Evolutionary conservation across 2,113 vertebrate genomes (phyloP), one percentile per base, ranked within the genome.

Genomic region (Megalops atlanticus): DNA sequence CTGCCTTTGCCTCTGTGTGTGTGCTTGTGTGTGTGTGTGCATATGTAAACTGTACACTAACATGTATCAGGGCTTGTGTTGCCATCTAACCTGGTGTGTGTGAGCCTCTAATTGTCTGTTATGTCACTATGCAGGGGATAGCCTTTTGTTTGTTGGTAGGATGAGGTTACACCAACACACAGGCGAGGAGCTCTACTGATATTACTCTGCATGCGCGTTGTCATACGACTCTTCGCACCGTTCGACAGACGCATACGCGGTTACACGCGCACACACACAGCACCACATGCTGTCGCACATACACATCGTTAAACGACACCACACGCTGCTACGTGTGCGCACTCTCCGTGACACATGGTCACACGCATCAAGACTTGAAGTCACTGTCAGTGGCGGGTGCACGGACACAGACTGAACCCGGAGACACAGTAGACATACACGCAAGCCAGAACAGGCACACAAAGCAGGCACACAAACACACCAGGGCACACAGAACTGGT

Each of bases 121-220:
- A 82, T 82, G 40, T 87, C 85, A 89, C 75, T 64, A 78, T 77
- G 80, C 45, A n/a, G 84, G 83, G 84, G 85, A 58, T 54, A 36
- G 47, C 68, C 76, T 45, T 81, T 91, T 91, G 89, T 91, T 84
- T 88, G 76, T 76, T 81, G 33, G 72, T 64, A 84, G 68, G 75
- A 80, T 89, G 83, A 77, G 31, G 80, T 86, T 92, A 79, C 52
- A 83, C 71, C 49, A 64, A 78, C 88, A 89, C 31, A 87, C 85
- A 86, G 82, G 76, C 74, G 40, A 27, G 49, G 58, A 33, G 54
- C 82, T 77, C 10, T 27, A n/a, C 21, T 72, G 24, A 80, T 86
- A 77, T 58, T 85, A 82, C 76, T 39, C 76, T 76, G 74, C 68
- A 81, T 3, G 39, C 52, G 47, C 77, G 27, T 4, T 39, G 75